phyloP scores from a whole-genome alignment of 2,797 vertebrate genomes.

The Rhinophrynus dorsalis region DNA sequence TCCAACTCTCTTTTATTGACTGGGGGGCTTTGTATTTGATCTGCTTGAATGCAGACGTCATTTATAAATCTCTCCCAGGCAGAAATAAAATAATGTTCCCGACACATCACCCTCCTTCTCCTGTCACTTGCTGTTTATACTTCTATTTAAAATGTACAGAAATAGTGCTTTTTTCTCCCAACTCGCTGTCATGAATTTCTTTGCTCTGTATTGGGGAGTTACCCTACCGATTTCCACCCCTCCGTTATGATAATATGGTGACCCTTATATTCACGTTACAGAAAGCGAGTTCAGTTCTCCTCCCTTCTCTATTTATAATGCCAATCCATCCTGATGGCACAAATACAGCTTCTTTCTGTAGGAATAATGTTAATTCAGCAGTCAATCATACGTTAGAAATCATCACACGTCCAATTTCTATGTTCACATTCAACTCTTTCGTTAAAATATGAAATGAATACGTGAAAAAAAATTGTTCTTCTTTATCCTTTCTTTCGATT shows the following conservation, averaged over 20 bases:
- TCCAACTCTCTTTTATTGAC: too few species aligned
- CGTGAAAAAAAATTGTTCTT: too few species aligned
- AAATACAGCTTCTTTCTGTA: slow-evolving; percentile 29
- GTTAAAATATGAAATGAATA: too few species aligned
- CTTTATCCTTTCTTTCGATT: too few species aligned
- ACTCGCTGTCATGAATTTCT: slow-evolving; percentile 66
- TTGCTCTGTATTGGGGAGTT: slow-evolving; percentile 59
- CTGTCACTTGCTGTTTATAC: slow-evolving; percentile 70
- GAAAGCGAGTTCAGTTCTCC: slow-evolving; percentile 66
- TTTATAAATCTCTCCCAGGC: too few species aligned
- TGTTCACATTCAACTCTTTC: neutral
- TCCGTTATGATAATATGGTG: slow-evolving; percentile 66
- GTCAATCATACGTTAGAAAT: slow-evolving; percentile 13
- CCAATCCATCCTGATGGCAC: slow-evolving; percentile 55
- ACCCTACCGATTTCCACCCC: too few species aligned
- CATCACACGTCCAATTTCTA: neutral
- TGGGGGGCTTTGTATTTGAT: too few species aligned
- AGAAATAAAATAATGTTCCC: too few species aligned
- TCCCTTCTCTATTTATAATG: too few species aligned
- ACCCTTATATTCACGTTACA: slow-evolving; percentile 65
- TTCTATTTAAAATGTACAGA: slow-evolving; percentile 56
- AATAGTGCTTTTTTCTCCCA: slow-evolving; percentile 67
- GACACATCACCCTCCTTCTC: slow-evolving; percentile 62
- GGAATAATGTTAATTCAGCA: slow-evolving; percentile 54
- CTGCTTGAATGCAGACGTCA: too few species aligned